Evolutionary conservation across 2,888 invertebrate species (phyloP), one percentile per base, ranked within the genome.

Genomic region (Pycnomerus fuliginosus): DNA sequence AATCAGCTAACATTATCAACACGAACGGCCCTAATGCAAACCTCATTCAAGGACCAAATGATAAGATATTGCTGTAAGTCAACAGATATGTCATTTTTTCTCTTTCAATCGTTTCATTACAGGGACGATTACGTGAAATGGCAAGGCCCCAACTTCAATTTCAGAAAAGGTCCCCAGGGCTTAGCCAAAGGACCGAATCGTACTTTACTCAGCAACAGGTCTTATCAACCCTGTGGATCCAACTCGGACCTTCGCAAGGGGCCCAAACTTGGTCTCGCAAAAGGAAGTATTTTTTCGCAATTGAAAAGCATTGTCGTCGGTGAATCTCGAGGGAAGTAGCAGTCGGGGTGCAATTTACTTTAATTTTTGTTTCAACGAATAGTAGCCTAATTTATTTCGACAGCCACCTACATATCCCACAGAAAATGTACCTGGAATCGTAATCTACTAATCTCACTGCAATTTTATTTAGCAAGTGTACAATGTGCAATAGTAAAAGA

Each of bases 71-170:
- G 16, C 69, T 91, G 91, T 92, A 77, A 78, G 85, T 81, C n/a
- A n/a, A n/a, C n/a, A n/a, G n/a, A n/a, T n/a, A n/a, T n/a, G n/a
- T n/a, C n/a, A n/a, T n/a, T n/a, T n/a, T 41, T 33, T 11, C 11
- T 23, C 40, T 38, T 29, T 29, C 4, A 4, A 20, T 20, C 20
- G 8, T 5, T 20, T 20, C 20, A 20, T 20, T 34, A 29, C 32
- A 90, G 90, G 44, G 82, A 83, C 50, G 89, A 90, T 63, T 91
- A 91, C 64, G 79, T 89, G 32, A 83, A 88, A 2, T 90, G 90
- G 90, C 84, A 85, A 53, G 90, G 90, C 0, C 84, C 89, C 0
- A 85, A 90, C 69, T 80, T 83, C 0, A 78, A 77, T 32, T 70
- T 84, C 10, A 71, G 78, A 3, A 69, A 70, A 15, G 81, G 80